Evolutionary conservation across 2,888 invertebrate genomes (phyloP), one percentile per base, ranked within the genome.

Genomic region (Aleiodes alternator): DNA sequence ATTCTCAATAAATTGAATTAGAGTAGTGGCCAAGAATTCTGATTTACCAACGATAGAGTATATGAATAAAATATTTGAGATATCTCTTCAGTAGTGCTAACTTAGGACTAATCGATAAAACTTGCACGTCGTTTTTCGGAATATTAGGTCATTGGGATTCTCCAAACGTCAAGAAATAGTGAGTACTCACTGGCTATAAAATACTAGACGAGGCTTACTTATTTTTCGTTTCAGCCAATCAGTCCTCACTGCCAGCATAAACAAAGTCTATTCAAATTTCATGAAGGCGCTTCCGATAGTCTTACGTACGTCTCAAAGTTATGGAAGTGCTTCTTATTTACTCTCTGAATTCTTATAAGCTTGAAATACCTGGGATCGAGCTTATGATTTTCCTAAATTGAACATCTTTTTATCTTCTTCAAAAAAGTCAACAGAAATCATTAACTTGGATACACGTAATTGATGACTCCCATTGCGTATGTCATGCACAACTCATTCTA

Each of bases 111-210:
- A 81, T 81, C 81, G 80, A 81, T 80, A 78, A 51, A 53, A 73
- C 77, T 79, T 48, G 72, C 78, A 80, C 80, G 79, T 80, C 76
- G 79, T 78, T 78, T 73, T 75, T 75, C 73, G 75, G 29, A 71
- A 78, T 77, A 77, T 78, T 76, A 79, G 69, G 76, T 69, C 79
- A 80, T 81, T 78, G 79, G 77, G 77, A 81, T 81, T 81, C 80
- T 76, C 75, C 75, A 64, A 73, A 66, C 78, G 56, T 43, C 73
- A 73, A 77, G 76, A 79, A 78, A 80, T 80, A 79, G 79, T 77
- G 76, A 76, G 57, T 72, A 73, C 51, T 72, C 51, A 11, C 34
- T 31, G 73, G 73, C 78, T 75, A 80, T 80, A 80, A 81, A 81
- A 68, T 79, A 79, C 79, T 78, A 76, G 76, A 73, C 76, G 71